These are phyloP conservation scores for Aurelia sp. DNA, from an alignment of 30 jellyfish, hydroid and myxozoan genomes.

Conservation along the genomic window DNA sequence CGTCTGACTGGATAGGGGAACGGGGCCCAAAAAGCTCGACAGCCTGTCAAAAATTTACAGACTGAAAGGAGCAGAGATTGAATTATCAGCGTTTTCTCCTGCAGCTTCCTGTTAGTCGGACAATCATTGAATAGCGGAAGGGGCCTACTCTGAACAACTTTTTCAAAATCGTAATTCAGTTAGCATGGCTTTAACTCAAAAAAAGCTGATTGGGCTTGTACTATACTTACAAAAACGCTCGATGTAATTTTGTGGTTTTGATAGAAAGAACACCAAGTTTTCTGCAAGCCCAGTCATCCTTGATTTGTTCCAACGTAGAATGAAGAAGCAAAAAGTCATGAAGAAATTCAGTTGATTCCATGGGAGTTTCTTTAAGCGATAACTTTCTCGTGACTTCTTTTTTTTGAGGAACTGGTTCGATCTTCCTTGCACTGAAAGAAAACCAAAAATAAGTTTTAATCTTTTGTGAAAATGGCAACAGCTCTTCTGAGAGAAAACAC, in stretches of 20 bases:
- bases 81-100: too few species aligned
- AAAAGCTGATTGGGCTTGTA: background rate
- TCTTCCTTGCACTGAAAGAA: background rate
- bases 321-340: conserved; percentile 58
- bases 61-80: too few species aligned
- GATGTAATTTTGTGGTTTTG: conserved; percentile 26
- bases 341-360: conserved; percentile 67
- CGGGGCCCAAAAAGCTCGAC: background rate
- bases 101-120: too few species aligned
- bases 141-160: background rate
- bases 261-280: conserved; percentile 59
- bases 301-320: conserved; percentile 63
- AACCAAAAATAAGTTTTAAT: background rate
- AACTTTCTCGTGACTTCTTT: conserved; percentile 3
- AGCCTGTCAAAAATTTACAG: background rate
- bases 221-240: conserved; percentile 34
- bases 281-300: conserved; percentile 81
- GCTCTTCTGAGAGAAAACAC: too few species aligned
- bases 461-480: too few species aligned
- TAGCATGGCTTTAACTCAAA: too few species aligned
- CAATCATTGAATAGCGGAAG: too few species aligned
- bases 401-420: background rate
- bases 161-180: background rate
- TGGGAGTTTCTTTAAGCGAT: conserved; percentile 43
- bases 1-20: too few species aligned